Percentiles rank a stretch among this genome's conserved stretches.
phyloP scores from a whole-genome alignment of 2,113 vertebrate species.

The Rhinolophus sinicus region DNA sequence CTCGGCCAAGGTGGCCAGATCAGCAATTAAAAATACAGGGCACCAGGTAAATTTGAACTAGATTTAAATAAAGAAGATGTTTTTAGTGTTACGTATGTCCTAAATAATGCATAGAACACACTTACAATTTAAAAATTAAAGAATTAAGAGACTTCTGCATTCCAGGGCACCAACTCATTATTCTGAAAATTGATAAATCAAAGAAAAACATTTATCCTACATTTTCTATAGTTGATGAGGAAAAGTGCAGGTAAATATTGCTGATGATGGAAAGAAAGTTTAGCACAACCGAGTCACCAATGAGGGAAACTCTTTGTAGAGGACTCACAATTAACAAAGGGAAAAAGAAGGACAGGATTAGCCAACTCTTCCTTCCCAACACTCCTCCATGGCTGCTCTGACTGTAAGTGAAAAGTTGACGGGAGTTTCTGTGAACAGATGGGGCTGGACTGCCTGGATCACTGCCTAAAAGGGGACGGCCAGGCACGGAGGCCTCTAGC shows the following conservation, averaged over 20 bases:
- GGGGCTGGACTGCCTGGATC: not conserved
- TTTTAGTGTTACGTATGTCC: not conserved
- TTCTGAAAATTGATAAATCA: not conserved
- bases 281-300: not conserved
- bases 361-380: not conserved
- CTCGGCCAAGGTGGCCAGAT: not conserved
- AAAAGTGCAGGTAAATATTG: not conserved
- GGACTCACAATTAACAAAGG: not conserved
- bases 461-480: accelerated
- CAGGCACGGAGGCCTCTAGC: not conserved
- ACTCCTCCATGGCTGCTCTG: not conserved
- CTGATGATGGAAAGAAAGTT: not conserved
- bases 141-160: not conserved
- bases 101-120: not conserved
- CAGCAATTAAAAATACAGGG: not conserved
- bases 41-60: not conserved
- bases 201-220: not conserved
- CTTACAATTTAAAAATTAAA: not conserved
- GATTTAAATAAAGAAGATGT: not conserved
- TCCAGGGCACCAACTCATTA: not conserved
- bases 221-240: not conserved
- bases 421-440: not conserved
- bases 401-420: accelerated
- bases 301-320: not conserved
- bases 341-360: not conserved